These are phyloP conservation scores for Semaprochilodus insignis DNA, from an alignment of 2,797 vertebrate genomes.

Conservation along the genomic window DNA sequence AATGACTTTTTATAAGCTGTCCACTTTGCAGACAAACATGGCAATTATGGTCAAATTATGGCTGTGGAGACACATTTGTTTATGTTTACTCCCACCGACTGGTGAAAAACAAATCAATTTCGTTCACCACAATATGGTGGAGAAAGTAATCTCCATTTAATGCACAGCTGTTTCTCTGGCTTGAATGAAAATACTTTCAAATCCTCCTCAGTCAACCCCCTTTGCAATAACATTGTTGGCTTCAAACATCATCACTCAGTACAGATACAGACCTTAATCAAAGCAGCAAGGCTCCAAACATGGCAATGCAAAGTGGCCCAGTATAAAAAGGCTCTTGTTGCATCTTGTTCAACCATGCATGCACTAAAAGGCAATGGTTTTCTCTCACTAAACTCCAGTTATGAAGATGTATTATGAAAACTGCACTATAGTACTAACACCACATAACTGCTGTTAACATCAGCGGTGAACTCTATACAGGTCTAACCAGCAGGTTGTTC, in stretches of 20 bases:
- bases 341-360: not conserved
- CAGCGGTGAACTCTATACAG: no score
- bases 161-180: conserved; percentile 3
- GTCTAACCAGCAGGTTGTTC: not conserved
- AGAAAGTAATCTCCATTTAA: conserved; percentile 20
- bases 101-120: conserved; percentile 16
- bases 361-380: not conserved
- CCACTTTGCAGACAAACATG: conserved; percentile 3
- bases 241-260: conserved; percentile 1
- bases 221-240: not conserved
- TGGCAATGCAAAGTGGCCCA: not conserved
- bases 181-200: not conserved
- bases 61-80: conserved; percentile 8
- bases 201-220: not conserved
- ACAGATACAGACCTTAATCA: not conserved
- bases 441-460: no score
- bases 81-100: conserved; percentile 14
- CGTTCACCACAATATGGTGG: conserved; percentile 1
- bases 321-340: not conserved
- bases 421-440: no score
- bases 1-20: not conserved
- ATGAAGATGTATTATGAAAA: not conserved
- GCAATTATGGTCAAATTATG: conserved; percentile 24
- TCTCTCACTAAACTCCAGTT: not conserved
- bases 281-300: not conserved